Evolutionary conservation across 2,797 vertebrate species (phyloP).

Genomic region (Sebastes vulpes): DNA sequence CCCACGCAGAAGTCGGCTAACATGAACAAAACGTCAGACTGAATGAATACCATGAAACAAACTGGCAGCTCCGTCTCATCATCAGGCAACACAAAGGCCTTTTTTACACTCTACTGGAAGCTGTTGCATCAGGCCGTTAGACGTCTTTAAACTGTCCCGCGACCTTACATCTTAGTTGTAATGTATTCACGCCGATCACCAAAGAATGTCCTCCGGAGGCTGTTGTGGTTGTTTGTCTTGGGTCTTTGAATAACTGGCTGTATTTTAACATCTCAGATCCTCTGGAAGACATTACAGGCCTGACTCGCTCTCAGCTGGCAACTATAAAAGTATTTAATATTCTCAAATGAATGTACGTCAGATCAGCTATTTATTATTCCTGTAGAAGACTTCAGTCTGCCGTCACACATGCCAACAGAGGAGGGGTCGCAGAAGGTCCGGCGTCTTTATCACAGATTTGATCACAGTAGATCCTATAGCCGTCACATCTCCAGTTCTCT

Average conservation of each 20-base stretch:
- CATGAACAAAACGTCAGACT: not conserved
- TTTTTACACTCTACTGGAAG: slow-evolving; percentile 5
- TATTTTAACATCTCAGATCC: slow-evolving; percentile 16
- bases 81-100: not conserved
- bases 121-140: slow-evolving; percentile 47
- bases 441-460: slow-evolving; percentile 36
- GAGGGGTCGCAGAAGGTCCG: not conserved
- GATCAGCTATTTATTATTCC: not conserved
- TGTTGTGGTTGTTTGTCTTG: slow-evolving; percentile 38
- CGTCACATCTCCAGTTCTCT: slow-evolving; percentile 42
- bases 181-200: slow-evolving; percentile 18
- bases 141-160: not conserved
- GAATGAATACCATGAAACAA: not conserved
- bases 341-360: not conserved
- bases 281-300: slow-evolving; percentile 4
- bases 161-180: slow-evolving; percentile 9
- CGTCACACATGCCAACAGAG: not conserved
- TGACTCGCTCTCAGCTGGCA: not conserved
- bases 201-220: slow-evolving; percentile 36
- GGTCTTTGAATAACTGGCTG: slow-evolving; percentile 38
- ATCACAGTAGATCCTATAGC: slow-evolving; percentile 39
- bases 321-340: not conserved
- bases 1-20: not conserved
- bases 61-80: not conserved
- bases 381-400: not conserved